Conservation (phyloP, 2,888 invertebrate species). For the Zootermopsis nevadensis region DNA sequence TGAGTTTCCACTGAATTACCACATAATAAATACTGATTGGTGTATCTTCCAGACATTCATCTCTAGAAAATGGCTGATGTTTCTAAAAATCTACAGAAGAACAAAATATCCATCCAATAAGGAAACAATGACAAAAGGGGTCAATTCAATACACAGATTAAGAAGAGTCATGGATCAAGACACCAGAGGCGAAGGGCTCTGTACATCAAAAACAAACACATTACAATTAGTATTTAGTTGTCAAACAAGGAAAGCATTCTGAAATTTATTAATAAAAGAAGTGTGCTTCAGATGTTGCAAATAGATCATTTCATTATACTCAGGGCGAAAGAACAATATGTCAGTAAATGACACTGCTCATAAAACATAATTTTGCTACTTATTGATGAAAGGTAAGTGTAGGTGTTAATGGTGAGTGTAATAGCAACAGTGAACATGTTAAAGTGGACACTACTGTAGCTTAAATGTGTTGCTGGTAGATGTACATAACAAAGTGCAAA, state of each 20-base stretch:
- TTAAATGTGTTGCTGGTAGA: background rate
- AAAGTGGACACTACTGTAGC: background rate
- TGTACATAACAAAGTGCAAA: background rate
- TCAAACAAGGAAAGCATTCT: background rate
- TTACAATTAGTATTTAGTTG: background rate
- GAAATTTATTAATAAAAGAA: background rate
- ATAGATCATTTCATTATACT: background rate
- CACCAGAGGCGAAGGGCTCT: background rate
- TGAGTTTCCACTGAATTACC: slow-evolving; percentile 1
- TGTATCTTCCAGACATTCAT: background rate
- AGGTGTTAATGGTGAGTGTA: background rate
- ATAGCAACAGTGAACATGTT: no score
- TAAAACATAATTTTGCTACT: background rate
- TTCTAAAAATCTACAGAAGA: background rate
- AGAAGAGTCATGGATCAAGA: background rate
- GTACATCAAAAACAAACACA: background rate
- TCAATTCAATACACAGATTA: background rate
- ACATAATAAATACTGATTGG: background rate
- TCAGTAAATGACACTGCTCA: background rate
- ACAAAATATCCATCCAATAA: background rate
- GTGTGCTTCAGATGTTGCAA: background rate
- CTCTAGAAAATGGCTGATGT: background rate
- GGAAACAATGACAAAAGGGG: background rate
- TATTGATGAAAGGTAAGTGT: background rate
- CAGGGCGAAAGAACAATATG: background rate